Evolutionary conservation across 2,797 vertebrate species (phyloP).

Genomic region (Cuniculus paca): DNA sequence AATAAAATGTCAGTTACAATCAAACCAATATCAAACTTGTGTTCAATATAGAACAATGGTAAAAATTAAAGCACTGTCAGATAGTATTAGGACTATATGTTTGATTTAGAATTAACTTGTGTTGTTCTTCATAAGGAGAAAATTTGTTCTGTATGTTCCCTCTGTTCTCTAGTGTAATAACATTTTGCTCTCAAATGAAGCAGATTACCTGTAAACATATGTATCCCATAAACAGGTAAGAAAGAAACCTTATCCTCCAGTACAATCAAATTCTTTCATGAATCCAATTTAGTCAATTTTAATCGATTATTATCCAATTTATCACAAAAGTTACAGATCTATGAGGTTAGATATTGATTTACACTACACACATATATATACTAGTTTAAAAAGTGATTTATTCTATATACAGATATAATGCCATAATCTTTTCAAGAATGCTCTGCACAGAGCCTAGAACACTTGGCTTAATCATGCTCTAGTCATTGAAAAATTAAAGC

Average conservation of each 20-base stretch:
- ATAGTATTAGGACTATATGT: not conserved
- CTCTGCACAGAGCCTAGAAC: not conserved
- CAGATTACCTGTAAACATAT: not conserved
- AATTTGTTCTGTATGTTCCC: not conserved
- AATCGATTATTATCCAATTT: constrained; percentile 3
- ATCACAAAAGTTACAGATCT: not conserved
- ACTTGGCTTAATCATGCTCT: not conserved
- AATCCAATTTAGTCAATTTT: constrained; percentile 20
- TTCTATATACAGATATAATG: not conserved
- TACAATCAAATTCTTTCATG: not conserved
- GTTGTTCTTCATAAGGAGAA: not conserved
- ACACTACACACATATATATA: not conserved
- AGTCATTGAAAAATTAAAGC: not conserved
- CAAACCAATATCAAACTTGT: not conserved
- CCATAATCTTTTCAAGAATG: not conserved
- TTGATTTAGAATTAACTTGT: constrained; percentile 55
- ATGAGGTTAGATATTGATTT: not conserved
- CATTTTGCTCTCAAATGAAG: not conserved
- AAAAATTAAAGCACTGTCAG: constrained; percentile 36
- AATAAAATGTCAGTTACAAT: not conserved
- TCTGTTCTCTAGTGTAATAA: not conserved
- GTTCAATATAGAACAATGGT: not conserved
- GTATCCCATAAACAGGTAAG: not conserved
- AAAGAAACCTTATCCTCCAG: not conserved
- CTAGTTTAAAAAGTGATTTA: not conserved